Conservation (phyloP, 1,140 invertebrate species). For the Maniola jurtina region DNA sequence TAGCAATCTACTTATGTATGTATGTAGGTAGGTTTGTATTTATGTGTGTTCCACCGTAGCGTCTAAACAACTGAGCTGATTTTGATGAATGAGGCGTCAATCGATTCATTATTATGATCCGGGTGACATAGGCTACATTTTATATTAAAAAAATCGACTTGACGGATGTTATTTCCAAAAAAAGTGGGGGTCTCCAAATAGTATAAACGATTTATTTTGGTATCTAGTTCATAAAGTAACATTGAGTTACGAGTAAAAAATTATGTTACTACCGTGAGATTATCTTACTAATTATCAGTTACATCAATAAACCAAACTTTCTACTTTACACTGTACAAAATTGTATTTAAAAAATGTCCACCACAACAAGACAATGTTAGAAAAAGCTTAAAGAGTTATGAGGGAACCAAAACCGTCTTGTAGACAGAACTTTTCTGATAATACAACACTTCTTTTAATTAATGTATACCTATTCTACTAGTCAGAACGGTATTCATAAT, state of each 20-base stretch:
- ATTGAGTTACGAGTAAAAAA: background rate
- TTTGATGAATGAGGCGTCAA: too few species aligned
- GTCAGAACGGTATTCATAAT: background rate
- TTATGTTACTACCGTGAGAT: background rate
- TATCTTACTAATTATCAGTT: background rate
- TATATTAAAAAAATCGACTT: too few species aligned
- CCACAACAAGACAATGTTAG: conserved; percentile 7
- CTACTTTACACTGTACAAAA: conserved; percentile 13
- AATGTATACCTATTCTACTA: conserved; percentile 24
- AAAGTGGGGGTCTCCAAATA: too few species aligned
- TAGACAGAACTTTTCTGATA: conserved; percentile 41
- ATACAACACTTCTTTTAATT: conserved; percentile 43
- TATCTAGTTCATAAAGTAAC: too few species aligned
- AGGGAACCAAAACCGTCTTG: conserved; percentile 30
- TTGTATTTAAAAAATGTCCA: conserved; percentile 3
- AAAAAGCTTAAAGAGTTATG: conserved; percentile 32
- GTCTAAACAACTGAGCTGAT: too few species aligned
- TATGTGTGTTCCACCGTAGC: too few species aligned
- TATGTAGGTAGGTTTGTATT: too few species aligned
- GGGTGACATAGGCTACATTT: too few species aligned
- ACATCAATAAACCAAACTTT: conserved; percentile 10
- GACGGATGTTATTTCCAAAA: too few species aligned
- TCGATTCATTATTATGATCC: too few species aligned
- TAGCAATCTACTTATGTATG: too few species aligned
- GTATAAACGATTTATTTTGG: too few species aligned